These are phyloP conservation scores for Mormyrops attenuatus DNA, from an alignment of 2,797 vertebrate species.

Conservation along the genomic window DNA sequence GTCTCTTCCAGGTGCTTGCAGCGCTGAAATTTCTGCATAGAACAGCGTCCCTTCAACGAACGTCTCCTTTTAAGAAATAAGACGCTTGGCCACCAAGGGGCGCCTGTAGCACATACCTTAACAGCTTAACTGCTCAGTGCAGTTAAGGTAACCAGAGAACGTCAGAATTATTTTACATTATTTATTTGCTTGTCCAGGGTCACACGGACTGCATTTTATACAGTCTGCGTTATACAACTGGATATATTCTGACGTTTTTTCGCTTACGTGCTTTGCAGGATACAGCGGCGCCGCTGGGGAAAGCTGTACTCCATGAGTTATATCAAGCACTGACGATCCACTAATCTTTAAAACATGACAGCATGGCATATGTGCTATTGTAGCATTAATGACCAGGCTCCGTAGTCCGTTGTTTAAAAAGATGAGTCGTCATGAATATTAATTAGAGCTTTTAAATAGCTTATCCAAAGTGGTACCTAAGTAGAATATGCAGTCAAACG, in stretches of 20 bases:
- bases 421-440: not conserved
- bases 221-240: not conserved
- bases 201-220: not conserved
- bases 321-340: not conserved
- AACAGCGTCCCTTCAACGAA: not conserved
- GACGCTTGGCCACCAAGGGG: not conserved
- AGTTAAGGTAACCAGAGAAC: not conserved
- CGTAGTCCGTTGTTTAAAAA: not conserved
- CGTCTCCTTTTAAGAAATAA: not conserved
- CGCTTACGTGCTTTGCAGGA: not conserved
- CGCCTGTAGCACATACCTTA: not conserved
- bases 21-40: not conserved
- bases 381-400: not conserved
- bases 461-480: not conserved
- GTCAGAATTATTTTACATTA: slow-evolving; percentile 7
- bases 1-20: not conserved
- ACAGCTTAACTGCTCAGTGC: not conserved
- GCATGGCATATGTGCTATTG: not conserved
- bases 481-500: not conserved
- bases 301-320: not conserved
- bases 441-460: not conserved
- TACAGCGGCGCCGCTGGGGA: not conserved
- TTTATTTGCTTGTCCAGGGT: not conserved
- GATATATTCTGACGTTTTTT: not conserved
- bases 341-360: not conserved